Conservation (phyloP, 2,113 vertebrate species). For the Pedionomus torquatus region DNA sequence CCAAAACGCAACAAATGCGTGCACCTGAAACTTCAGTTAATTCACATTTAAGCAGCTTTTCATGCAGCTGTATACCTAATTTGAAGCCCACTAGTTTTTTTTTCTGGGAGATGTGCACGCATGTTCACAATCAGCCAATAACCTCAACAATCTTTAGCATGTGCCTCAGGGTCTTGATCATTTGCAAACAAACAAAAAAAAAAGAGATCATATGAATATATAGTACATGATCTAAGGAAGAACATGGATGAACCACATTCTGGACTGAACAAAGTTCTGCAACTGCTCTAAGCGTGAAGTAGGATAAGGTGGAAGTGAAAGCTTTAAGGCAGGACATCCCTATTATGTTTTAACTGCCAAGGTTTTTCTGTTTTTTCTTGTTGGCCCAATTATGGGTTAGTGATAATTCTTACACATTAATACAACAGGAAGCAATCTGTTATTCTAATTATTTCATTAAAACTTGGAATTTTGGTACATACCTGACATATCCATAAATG, state of each 20-base stretch:
- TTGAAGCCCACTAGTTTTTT: not conserved
- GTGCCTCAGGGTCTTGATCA: not conserved
- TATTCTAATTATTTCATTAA: not conserved
- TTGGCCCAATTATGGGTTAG: not conserved
- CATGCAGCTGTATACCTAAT: not conserved
- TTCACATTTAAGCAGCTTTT: not conserved
- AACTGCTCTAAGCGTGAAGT: not conserved
- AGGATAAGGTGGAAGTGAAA: not conserved
- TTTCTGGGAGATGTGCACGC: rapidly evolving
- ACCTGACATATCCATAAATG: not conserved
- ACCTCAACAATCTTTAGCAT: not conserved
- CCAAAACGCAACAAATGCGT: not conserved
- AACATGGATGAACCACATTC: not conserved
- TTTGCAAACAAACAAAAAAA: not conserved
- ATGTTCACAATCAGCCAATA: not conserved
- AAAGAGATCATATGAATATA: not conserved
- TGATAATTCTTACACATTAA: not conserved
- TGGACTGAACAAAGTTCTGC: not conserved
- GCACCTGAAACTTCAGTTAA: not conserved
- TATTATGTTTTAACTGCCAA: not conserved
- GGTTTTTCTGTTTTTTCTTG: not conserved
- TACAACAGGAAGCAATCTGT: not conserved
- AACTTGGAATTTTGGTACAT: not conserved
- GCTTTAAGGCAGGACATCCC: not conserved
- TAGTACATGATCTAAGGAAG: not conserved